phyloP scores from a whole-genome alignment of 2,113 vertebrate species.

The Salvelinus sp. region DNA sequence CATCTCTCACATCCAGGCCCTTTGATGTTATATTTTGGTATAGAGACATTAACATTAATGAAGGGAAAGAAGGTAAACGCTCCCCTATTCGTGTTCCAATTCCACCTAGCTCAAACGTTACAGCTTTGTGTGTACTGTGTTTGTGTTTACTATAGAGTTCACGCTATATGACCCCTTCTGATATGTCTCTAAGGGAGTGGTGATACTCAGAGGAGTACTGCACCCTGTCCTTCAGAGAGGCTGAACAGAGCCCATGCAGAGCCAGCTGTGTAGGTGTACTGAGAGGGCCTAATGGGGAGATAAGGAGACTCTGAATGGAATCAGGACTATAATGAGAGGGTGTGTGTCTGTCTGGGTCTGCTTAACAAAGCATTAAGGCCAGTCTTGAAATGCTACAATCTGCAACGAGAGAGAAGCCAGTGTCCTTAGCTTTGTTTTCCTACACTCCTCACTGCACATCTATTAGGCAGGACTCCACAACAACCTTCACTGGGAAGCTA shows the following conservation, averaged over 20 bases:
- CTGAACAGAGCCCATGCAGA: background rate
- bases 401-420: background rate
- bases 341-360: background rate
- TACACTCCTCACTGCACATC: background rate
- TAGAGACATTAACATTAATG: background rate
- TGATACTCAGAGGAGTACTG: background rate
- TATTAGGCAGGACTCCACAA: background rate
- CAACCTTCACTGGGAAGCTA: too few species aligned
- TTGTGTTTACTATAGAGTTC: background rate
- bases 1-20: background rate
- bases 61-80: background rate
- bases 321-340: background rate
- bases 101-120: background rate
- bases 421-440: background rate
- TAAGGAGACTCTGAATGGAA: background rate
- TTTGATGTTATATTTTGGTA: constrained; percentile 19
- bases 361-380: background rate
- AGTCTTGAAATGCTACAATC: background rate
- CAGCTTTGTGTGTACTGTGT: background rate
- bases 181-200: background rate
- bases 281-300: too few species aligned
- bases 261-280: background rate
- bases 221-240: background rate
- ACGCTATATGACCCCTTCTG: background rate
- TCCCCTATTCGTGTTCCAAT: background rate